Evolutionary conservation across 2,113 vertebrate species (phyloP).

Genomic region (Oncorhynchus clarkii): DNA sequence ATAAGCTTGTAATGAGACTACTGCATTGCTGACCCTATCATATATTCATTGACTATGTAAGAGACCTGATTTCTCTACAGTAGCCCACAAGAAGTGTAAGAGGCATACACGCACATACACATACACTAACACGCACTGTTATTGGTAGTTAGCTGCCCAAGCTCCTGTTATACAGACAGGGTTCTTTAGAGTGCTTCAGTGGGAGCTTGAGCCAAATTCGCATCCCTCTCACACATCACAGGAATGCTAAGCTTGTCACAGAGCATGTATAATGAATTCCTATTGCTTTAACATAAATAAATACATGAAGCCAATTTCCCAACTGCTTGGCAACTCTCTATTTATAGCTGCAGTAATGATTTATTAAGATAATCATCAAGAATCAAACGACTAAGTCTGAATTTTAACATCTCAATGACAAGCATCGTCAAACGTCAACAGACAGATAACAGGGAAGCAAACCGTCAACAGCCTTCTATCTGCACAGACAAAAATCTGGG

Average conservation of each 20-base stretch:
- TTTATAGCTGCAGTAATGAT: slow-evolving; percentile 65
- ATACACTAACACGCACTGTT: slow-evolving; percentile 1
- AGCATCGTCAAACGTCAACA: slow-evolving; percentile 35
- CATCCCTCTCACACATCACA: slow-evolving; percentile 44
- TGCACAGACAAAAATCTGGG: slow-evolving; percentile 50
- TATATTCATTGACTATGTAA: slow-evolving; percentile 56
- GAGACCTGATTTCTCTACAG: slow-evolving; percentile 34
- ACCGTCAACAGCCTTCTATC: slow-evolving; percentile 26
- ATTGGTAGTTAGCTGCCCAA: slow-evolving; percentile 18
- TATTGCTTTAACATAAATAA: slow-evolving; percentile 73
- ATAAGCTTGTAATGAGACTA: slow-evolving; percentile 45
- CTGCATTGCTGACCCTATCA: slow-evolving; percentile 52
- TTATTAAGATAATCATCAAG: slow-evolving; percentile 67
- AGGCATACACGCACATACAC: slow-evolving; percentile 1
- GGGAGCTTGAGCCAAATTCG: slow-evolving; percentile 66
- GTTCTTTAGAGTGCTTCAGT: slow-evolving; percentile 35
- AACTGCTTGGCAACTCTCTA: slow-evolving; percentile 68
- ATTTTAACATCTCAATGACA: slow-evolving; percentile 59
- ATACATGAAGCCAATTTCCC: slow-evolving; percentile 69
- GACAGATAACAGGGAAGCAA: slow-evolving; percentile 22
- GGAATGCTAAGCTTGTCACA: slow-evolving; percentile 60
- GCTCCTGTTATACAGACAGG: slow-evolving; percentile 35
- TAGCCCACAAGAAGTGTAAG: slow-evolving; percentile 20
- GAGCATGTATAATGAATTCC: slow-evolving; percentile 67
- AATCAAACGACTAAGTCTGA: slow-evolving; percentile 55